phyloP scores from a whole-genome alignment of 2,888 invertebrate species.

The Synanthedon tipuliformis region DNA sequence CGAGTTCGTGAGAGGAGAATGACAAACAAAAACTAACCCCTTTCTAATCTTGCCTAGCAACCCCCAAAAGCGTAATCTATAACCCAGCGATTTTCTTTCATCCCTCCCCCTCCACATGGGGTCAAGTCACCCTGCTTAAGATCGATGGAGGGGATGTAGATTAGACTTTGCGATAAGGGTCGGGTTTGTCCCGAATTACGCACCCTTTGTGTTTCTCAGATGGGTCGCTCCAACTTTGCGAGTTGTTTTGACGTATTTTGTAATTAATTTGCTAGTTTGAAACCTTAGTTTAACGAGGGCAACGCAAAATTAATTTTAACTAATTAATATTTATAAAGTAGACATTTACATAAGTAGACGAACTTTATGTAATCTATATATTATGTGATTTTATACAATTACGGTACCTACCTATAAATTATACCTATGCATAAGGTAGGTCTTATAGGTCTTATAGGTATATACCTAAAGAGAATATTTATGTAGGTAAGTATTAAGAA shows the following conservation, averaged over 20 bases:
- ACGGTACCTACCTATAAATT: too few relatives aligned
- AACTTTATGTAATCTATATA: too few relatives aligned
- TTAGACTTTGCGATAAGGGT: slow-evolving; percentile 64
- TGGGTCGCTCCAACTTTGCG: slow-evolving; percentile 52
- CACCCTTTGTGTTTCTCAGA: slow-evolving; percentile 61
- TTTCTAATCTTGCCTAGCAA: slow-evolving; percentile 35
- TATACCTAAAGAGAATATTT: too few relatives aligned
- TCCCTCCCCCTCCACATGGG: slow-evolving; percentile 40
- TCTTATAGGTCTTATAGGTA: too few relatives aligned
- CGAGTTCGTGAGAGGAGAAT: slow-evolving; percentile 14
- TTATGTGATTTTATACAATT: too few relatives aligned
- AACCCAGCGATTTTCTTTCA: slow-evolving; percentile 60
- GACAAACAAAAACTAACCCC: slow-evolving; percentile 60
- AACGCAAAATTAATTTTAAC: slow-evolving; percentile 39
- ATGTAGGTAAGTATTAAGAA: too few relatives aligned
- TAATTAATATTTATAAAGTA: slow-evolving; percentile 2
- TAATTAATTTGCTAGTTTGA: slow-evolving; percentile 70
- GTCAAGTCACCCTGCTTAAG: slow-evolving; percentile 68
- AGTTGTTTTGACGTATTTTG: slow-evolving; percentile 67
- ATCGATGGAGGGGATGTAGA: slow-evolving; percentile 63
- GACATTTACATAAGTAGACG: too few relatives aligned
- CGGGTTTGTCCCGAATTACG: slow-evolving; percentile 47
- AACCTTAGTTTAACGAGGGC: slow-evolving; percentile 56
- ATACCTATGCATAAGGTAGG: too few relatives aligned
- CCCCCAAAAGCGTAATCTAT: slow-evolving; percentile 34